phyloP scores from a whole-genome alignment of 2,888 invertebrate species.

The Psylliodes chrysocephalus region DNA sequence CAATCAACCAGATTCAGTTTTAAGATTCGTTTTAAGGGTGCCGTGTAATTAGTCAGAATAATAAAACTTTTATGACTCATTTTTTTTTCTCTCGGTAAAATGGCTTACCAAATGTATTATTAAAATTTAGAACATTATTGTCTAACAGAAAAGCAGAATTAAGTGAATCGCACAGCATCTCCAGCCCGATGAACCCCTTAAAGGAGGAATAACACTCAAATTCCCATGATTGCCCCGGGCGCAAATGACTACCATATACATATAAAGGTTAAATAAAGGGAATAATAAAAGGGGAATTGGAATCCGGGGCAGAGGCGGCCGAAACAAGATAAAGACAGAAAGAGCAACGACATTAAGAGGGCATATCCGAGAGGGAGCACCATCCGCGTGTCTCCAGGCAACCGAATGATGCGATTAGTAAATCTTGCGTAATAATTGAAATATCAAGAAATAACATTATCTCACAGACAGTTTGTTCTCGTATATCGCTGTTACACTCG shows the following conservation, averaged over 20 bases:
- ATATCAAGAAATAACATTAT: slow-evolving; percentile 55
- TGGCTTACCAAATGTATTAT: too few species aligned
- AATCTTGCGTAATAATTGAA: slow-evolving; percentile 64
- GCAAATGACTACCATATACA: slow-evolving; percentile 9
- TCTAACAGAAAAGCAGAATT: too few species aligned
- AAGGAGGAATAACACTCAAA: background rate
- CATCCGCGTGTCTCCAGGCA: slow-evolving; percentile 55
- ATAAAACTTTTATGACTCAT: too few species aligned
- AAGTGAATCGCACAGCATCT: too few species aligned
- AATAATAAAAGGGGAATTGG: slow-evolving; percentile 14
- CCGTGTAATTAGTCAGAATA: too few species aligned
- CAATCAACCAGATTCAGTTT: too few species aligned
- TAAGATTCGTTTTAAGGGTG: too few species aligned
- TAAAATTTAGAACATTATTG: too few species aligned
- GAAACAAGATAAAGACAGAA: slow-evolving; percentile 27
- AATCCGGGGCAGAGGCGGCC: slow-evolving; percentile 10
- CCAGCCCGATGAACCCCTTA: too few species aligned
- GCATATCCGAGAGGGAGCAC: slow-evolving; percentile 35
- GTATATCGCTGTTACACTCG: slow-evolving; percentile 42
- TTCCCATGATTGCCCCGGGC: background rate
- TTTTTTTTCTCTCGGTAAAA: too few species aligned
- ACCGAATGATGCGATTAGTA: slow-evolving; percentile 62
- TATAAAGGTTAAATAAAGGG: slow-evolving; percentile 9
- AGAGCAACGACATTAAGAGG: slow-evolving; percentile 30
- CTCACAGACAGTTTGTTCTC: slow-evolving; percentile 43